Percentiles rank a stretch among this genome's conserved stretches.
Evolutionary conservation across 92 coral and sea anemone species (phyloP).

Genomic region (Epizoanthus rinbou): DNA sequence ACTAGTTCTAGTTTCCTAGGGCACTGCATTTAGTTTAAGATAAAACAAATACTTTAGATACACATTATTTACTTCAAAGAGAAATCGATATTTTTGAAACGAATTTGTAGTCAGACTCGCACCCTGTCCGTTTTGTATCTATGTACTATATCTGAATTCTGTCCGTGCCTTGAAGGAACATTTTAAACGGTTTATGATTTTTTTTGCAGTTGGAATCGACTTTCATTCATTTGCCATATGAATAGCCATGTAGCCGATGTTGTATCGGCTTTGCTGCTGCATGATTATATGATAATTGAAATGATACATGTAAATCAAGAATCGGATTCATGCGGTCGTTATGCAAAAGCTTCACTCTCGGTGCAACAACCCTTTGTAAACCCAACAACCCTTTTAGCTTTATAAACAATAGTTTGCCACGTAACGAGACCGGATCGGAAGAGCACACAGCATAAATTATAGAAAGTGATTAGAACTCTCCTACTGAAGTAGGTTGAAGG

Average conservation of each 20-base stretch:
- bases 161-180: neutral
- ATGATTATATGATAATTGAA: neutral
- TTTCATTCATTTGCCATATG: no score
- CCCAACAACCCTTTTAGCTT: neutral
- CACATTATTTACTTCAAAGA: slow-evolving; percentile 13
- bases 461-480: neutral
- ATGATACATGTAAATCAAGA: neutral
- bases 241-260: neutral
- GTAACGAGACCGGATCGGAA: neutral
- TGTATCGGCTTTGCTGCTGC: neutral
- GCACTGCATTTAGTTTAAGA: neutral
- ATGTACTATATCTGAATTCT: neutral
- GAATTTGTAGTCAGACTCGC: slow-evolving; percentile 50
- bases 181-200: neutral
- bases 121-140: neutral
- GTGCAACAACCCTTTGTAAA: neutral
- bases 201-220: no score
- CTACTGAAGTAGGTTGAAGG: neutral
- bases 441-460: neutral
- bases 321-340: neutral
- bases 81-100: slow-evolving; percentile 60
- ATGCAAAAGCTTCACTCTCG: neutral
- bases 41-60: neutral
- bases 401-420: slow-evolving; percentile 12
- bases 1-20: neutral